Base-by-base conservation (phyloP, 2,888 invertebrate species). In the Zygaena filipendulae region DNA sequence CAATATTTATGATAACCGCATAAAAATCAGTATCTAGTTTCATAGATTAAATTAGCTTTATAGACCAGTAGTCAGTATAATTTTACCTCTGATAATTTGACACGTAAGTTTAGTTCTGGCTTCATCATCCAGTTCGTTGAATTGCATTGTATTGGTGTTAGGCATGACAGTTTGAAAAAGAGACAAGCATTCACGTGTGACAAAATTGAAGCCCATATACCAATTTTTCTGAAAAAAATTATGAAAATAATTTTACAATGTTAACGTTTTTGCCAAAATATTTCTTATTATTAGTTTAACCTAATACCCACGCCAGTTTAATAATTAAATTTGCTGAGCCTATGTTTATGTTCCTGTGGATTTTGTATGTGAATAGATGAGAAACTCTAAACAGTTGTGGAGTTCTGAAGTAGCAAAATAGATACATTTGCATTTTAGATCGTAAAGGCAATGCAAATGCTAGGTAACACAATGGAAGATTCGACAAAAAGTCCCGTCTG, bases 151-250 rank as follows among this genome's bases (percentile, higher is more conserved):
- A 59, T 57, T 9, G 64, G 69, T 0, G 77, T 75, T 2, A 81
- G 47, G 27, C 81, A 81, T 1, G 81, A 79, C 11, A 77, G 40
- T 38, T 81, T 72, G 45, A 75, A 81, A 48, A 80, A 81, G 4
- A 81, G 37, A 35, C 81, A 81, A 1, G 81, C 79, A 29, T 71
- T 74, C 7, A 80, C 60, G 30, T 81, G 81, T 0, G 72, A 59
- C n/a, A 79, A 38, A 40, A 81, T 59, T 1, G 80, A 70, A 10
- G 79, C 77, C 72, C 75, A 77, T 35, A 79, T 67, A 3, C 59
- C 62, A 10, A 77, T 80, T n/a, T 62, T 55, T 16, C 81, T 81
- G 48, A 25, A 55, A 56, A 24, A 16, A 11, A 12, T 11, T 4
- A 11, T 8, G 9, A 13, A 4, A 9, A 12, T 20, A n/a, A n/a